Base-by-base conservation (phyloP, 2,888 invertebrate species). In the Microplitis manilae region DNA sequence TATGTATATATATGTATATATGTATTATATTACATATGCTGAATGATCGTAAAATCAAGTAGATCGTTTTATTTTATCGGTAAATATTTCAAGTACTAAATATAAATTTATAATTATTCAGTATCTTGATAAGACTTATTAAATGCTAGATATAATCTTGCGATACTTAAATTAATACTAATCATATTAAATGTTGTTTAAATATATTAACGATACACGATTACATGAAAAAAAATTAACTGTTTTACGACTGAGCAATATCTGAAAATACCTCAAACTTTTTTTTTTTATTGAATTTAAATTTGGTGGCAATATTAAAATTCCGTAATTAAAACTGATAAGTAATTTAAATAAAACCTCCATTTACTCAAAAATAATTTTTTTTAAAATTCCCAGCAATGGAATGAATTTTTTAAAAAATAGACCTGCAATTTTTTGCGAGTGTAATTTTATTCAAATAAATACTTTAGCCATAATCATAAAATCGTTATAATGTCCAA, bases 381-480 rank as follows among this genome's bases (percentile, higher is more conserved):
- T 30, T 30, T 30, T 30, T 30, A 30, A 30, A 30, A 30, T 30
- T 30, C 30, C 30, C 30, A 2, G 30, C 4, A 30, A 30, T 30
- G 30, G 30, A 30, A 30, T 30, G 0, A 30, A 30, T 30, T 30
- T 20, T 20, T 20, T 20, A 20, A 20, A 20, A 20, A 20, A 20
- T 1, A 20, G 13, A 50, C 13, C 9, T 50, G 50, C 0, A 50
- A 50, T 50, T 2, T 50, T 50, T 5, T 13, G 30, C 2, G 4
- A 50, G 50, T 50, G 50, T 50, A 50, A 50, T 50, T 13, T 50
- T 50, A 13, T 39, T 41, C 41, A 62, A 81, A 79, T 82, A 75
- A 83, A 86, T 86, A 83, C 84, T 84, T 65, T 65, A 82, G 85
- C 84, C 86, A 84, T 87, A 86, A 86, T 86, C 73, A 70, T 77